Evolutionary conservation across 2,888 invertebrate species (phyloP).

Genomic region (Mythimna loreyi): DNA sequence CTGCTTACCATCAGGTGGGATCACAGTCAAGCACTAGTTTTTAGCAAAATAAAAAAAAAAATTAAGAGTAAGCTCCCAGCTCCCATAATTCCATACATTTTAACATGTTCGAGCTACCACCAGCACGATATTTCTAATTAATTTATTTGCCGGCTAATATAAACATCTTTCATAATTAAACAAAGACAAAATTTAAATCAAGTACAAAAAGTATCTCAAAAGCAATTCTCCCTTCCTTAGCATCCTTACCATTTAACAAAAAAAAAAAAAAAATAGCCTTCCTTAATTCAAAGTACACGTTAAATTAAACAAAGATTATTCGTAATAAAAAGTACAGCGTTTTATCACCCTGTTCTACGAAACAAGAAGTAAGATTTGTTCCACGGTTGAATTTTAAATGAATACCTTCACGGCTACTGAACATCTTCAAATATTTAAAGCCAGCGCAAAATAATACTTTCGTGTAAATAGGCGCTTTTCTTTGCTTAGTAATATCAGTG

Average conservation of each 20-base stretch:
- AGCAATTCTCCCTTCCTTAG: neutral
- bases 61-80: too few relatives aligned
- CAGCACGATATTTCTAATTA: too few relatives aligned
- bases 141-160: too few relatives aligned
- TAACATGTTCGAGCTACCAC: too few relatives aligned
- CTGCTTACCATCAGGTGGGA: too few relatives aligned
- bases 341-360: constrained; percentile 62
- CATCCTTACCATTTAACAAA: constrained; percentile 11
- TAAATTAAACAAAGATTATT: constrained; percentile 53
- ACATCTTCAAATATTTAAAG: constrained; percentile 49
- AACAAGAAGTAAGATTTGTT: constrained; percentile 62
- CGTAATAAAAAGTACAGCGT: constrained; percentile 32
- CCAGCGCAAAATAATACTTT: constrained; percentile 26
- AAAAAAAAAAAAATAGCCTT: constrained; percentile 10
- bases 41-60: too few relatives aligned
- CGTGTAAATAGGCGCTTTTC: constrained; percentile 16
- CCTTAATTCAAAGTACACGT: constrained; percentile 29
- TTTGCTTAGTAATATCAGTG: constrained; percentile 6
- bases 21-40: too few relatives aligned
- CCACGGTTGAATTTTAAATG: constrained; percentile 71
- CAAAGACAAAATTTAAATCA: neutral
- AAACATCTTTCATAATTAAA: neutral
- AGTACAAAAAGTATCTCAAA: neutral
- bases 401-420: constrained; percentile 34
- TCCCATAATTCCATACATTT: too few relatives aligned